Evolutionary conservation across 2,797 vertebrate genomes (phyloP).

Genomic region (Percopsis omiscomaycus): DNA sequence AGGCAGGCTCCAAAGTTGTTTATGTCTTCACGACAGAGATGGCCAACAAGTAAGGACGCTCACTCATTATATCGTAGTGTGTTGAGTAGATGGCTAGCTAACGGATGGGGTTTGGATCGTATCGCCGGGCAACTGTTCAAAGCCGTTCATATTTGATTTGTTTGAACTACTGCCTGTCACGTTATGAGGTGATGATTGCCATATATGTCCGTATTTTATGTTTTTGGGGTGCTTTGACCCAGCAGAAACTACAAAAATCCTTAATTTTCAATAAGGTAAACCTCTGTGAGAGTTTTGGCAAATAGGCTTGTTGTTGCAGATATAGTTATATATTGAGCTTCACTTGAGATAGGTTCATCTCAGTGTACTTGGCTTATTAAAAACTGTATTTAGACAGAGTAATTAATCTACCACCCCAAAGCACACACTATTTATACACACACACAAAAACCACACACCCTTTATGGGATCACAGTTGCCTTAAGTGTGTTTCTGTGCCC

Average conservation of each 20-base stretch:
- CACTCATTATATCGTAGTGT: neutral
- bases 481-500: slow-evolving; percentile 32
- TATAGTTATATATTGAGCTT: neutral
- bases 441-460: slow-evolving; percentile 24
- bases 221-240: too few relatives aligned
- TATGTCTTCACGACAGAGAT: slow-evolving; percentile 99
- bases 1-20: slow-evolving; percentile 92
- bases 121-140: too few relatives aligned
- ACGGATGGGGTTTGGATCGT: neutral
- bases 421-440: neutral
- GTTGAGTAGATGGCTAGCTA: neutral
- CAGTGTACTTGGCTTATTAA: slow-evolving; percentile 17
- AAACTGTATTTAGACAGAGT: slow-evolving; percentile 18
- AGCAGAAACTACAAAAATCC: neutral
- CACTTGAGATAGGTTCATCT: slow-evolving; percentile 7
- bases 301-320: neutral
- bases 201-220: too few relatives aligned
- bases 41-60: slow-evolving; percentile 94
- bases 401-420: slow-evolving; percentile 31
- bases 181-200: too few relatives aligned
- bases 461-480: slow-evolving; percentile 33
- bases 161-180: too few relatives aligned
- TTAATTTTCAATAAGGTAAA: neutral
- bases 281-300: neutral
- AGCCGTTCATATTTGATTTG: too few relatives aligned